These are phyloP conservation scores for Choloepus didactylus DNA, from an alignment of 2,797 vertebrate species.

Conservation along the genomic window DNA sequence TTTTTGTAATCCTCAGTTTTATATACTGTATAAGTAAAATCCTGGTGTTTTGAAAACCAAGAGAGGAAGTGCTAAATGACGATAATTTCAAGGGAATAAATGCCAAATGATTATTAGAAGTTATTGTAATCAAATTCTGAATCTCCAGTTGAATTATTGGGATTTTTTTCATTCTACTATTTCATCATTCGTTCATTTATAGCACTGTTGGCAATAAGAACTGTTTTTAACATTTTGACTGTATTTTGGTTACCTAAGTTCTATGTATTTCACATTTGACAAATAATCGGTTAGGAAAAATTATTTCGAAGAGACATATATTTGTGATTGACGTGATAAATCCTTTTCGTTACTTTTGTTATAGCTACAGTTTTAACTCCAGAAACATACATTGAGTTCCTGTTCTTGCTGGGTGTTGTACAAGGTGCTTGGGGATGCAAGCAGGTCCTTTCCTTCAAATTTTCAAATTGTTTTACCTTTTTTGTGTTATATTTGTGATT, in stretches of 20 bases:
- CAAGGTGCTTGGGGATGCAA: not conserved
- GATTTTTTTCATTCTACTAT: not conserved
- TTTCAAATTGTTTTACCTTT: not conserved
- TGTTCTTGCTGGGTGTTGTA: not conserved
- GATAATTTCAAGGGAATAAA: not conserved
- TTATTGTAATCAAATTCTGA: conserved; percentile 13
- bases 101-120: conserved; percentile 27
- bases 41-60: conserved; percentile 51
- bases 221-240: not conserved
- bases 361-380: not conserved
- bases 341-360: conserved; percentile 25
- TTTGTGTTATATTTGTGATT: not conserved
- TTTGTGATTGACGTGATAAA: conserved; percentile 20
- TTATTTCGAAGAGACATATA: conserved; percentile 26
- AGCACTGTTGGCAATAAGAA: not conserved
- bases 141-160: not conserved
- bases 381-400: not conserved
- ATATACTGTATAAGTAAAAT: not conserved
- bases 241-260: conserved; percentile 3
- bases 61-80: conserved; percentile 55
- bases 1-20: conserved; percentile 36
- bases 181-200: not conserved
- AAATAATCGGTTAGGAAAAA: conserved; percentile 29
- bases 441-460: not conserved
- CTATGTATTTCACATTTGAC: not conserved